phyloP scores from a whole-genome alignment of 2,888 invertebrate genomes.

The Eudasyphora cyanicolor region DNA sequence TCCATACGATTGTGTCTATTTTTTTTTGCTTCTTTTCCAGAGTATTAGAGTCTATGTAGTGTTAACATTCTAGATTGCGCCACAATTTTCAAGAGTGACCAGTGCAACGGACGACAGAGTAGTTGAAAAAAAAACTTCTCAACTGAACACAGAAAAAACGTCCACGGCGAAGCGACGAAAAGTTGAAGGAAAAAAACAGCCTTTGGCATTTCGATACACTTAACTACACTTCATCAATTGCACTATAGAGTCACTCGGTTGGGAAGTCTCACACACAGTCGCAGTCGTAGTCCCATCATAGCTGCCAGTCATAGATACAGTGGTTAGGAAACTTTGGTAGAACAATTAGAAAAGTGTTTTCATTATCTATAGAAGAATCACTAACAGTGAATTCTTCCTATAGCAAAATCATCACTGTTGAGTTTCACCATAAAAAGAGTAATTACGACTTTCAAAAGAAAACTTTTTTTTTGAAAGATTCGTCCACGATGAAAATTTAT shows the following conservation, averaged over 20 bases:
- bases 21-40: background rate
- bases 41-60: constrained; percentile 60
- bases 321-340: background rate
- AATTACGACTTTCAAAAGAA: no score
- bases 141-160: constrained; percentile 26
- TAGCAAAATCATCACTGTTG: no score
- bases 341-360: no score
- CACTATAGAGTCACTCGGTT: constrained; percentile 54
- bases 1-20: background rate
- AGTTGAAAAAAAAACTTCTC: no score
- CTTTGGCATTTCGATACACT: constrained; percentile 66
- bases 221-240: constrained; percentile 66
- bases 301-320: background rate
- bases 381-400: no score
- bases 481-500: no score
- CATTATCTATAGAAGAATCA: no score
- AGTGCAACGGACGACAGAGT: constrained; percentile 59
- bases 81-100: constrained; percentile 64
- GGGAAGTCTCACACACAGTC: constrained; percentile 32
- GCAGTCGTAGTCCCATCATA: constrained; percentile 43
- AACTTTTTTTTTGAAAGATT: no score
- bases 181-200: constrained; percentile 37
- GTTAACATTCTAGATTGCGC: constrained; percentile 65
- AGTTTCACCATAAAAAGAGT: no score
- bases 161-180: constrained; percentile 5